Conservation (phyloP, 2,113 vertebrate species). For the Tupaia chinensis region DNA sequence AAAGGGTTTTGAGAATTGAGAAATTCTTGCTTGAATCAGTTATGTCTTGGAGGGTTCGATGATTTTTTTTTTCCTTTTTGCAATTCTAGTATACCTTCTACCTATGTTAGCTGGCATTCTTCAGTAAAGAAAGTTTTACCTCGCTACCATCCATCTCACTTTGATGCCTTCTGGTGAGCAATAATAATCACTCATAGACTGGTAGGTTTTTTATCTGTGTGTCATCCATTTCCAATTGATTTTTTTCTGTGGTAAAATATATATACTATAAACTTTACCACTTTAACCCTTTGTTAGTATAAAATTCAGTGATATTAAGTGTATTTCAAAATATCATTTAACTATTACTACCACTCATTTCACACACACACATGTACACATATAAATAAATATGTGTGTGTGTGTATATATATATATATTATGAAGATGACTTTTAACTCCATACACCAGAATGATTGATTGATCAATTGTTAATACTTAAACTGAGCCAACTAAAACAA, state of each 20-base stretch:
- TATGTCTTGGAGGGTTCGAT: background rate
- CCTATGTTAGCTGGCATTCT: background rate
- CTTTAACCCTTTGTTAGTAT: background rate
- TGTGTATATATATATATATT: background rate
- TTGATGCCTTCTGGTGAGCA: background rate
- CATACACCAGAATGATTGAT: background rate
- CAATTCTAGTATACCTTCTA: background rate
- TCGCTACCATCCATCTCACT: background rate
- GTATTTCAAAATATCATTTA: background rate
- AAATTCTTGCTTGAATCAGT: background rate
- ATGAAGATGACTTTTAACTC: background rate
- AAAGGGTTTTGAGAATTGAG: background rate
- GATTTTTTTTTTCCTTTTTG: background rate
- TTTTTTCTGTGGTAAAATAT: slow-evolving; percentile 9
- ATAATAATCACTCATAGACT: background rate
- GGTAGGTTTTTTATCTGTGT: background rate
- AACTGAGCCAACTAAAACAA: slow-evolving; percentile 23
- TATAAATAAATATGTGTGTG: background rate
- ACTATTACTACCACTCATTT: background rate
- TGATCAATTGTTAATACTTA: background rate
- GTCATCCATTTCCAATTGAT: background rate
- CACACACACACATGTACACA: background rate
- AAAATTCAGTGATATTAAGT: background rate
- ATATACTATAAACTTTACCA: background rate
- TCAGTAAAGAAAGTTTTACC: background rate